Evolutionary conservation across 2,888 invertebrate species (phyloP), one percentile per base, ranked within the genome.

Genomic region (Cecidostiba fungosa): DNA sequence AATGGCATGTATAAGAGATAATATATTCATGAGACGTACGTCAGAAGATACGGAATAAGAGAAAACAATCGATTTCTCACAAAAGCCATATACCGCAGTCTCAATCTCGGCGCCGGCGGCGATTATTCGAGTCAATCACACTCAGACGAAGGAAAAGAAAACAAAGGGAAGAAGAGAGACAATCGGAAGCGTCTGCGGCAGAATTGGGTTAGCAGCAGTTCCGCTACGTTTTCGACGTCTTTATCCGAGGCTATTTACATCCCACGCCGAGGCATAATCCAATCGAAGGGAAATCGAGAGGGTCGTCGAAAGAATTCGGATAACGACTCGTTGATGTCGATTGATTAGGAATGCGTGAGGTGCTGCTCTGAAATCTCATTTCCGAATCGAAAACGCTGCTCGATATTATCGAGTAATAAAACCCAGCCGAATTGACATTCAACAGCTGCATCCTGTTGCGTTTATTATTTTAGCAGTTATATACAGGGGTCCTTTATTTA

Each of bases 211-310:
- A 69, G 66, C 74, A 32, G 8, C 43, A 10, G 26, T 29, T 66
- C 26, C 3, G 36, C 47, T 43, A 47, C 32, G 50, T 79, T 59
- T 73, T 72, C 54, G 43, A 16, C 10, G 39, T 54, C 5, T 39
- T 26, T 66, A 62, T 66, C 29, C 66, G 26, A 23, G 47, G 59
- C 82, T 70, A 81, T 81, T 81, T 81, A 81, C 62, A 81, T 72
- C 72, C 19, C 59, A 39, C 26, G 16, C 32, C n/a, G 14, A n/a
- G 50, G 47, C 26, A 32, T 82, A 82, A 82, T 82, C 82, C 77
- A 82, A 82, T 82, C 54, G 82, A 50, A 77, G 50, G 76, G 69
- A 26, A 82, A 82, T 82, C 82, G 81, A 62, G 73, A 29, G 36
- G 59, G 39, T 26, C 16, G 36, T 14, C 29, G n/a, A n/a, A n/a